Percentiles rank a stretch among this genome's conserved stretches.
These are phyloP conservation scores for Cyprinodon brontotheroides DNA, from an alignment of 2,113 vertebrate genomes.

Conservation along the genomic window DNA sequence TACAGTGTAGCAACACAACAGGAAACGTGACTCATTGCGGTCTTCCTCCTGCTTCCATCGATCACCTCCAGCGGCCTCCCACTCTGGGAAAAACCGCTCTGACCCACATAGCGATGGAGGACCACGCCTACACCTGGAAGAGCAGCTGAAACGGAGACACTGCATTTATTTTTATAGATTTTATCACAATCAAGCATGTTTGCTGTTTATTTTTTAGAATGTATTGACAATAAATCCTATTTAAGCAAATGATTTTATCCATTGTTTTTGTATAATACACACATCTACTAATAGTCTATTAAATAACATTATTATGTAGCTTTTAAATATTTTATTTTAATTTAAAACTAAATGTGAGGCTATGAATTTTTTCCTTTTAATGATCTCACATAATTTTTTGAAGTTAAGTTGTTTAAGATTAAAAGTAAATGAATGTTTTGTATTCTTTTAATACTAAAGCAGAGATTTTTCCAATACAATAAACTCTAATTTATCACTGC, in stretches of 20 bases:
- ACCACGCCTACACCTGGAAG: conserved; percentile 87
- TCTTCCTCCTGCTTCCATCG: conserved; percentile 80
- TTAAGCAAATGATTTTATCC: not conserved
- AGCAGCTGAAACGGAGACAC: conserved; percentile 67
- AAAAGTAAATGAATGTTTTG: no score
- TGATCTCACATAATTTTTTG: no score
- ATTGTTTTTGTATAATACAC: no score
- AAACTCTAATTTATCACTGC: no score
- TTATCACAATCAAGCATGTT: not conserved
- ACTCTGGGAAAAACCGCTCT: conserved; percentile 84
- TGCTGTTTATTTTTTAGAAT: not conserved
- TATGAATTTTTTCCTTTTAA: no score
- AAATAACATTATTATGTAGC: no score
- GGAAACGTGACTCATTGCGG: conserved; percentile 80
- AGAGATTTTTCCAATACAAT: no score
- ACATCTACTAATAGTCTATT: no score
- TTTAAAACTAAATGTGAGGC: no score
- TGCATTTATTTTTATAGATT: not conserved
- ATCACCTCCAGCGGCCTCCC: conserved; percentile 81
- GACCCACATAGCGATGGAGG: conserved; percentile 82
- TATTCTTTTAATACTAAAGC: no score
- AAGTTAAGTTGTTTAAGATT: no score
- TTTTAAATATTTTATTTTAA: no score
- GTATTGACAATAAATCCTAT: not conserved
- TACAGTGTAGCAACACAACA: not conserved